phyloP scores from a whole-genome alignment of 1,140 invertebrate species.

The Megalonaias nervosa region DNA sequence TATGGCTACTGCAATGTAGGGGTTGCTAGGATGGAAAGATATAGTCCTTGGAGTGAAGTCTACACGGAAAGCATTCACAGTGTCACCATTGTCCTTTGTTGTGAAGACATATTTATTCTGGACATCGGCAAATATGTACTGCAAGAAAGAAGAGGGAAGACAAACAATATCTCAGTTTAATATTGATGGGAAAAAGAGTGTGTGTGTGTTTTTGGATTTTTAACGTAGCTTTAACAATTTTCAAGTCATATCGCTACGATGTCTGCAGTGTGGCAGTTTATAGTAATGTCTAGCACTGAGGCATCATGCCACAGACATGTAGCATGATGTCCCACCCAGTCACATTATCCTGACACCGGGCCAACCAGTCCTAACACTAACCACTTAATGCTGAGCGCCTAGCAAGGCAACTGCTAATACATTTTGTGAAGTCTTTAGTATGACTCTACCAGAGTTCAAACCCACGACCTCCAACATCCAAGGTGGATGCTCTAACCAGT shows the following conservation, averaged over 20 bases:
- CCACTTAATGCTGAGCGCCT: too few relatives aligned
- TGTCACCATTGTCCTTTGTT: conserved; percentile 81
- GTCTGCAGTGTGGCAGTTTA: too few relatives aligned
- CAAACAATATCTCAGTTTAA: background rate
- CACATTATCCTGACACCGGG: background rate
- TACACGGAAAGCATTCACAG: conserved; percentile 76
- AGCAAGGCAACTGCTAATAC: background rate
- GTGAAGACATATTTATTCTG: conserved; percentile 84
- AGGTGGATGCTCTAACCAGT: too few relatives aligned
- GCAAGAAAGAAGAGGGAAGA: conserved; percentile 67
- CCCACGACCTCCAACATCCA: too few relatives aligned
- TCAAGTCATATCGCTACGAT: too few relatives aligned
- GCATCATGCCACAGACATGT: background rate
- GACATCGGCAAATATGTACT: conserved; percentile 90
- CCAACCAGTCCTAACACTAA: background rate
- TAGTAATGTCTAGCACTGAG: too few relatives aligned
- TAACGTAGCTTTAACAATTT: too few relatives aligned
- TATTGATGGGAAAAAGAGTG: background rate
- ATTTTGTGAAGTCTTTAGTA: too few relatives aligned
- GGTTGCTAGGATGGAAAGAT: conserved; percentile 80
- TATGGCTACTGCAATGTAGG: conserved; percentile 77
- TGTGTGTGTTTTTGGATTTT: too few relatives aligned
- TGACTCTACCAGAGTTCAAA: too few relatives aligned
- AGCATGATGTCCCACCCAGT: background rate
- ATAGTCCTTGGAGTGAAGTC: conserved; percentile 85